Evolutionary conservation across 2,888 invertebrate species (phyloP), one percentile per base, ranked within the genome.

Genomic region (Harpagoxenus sublaevis): DNA sequence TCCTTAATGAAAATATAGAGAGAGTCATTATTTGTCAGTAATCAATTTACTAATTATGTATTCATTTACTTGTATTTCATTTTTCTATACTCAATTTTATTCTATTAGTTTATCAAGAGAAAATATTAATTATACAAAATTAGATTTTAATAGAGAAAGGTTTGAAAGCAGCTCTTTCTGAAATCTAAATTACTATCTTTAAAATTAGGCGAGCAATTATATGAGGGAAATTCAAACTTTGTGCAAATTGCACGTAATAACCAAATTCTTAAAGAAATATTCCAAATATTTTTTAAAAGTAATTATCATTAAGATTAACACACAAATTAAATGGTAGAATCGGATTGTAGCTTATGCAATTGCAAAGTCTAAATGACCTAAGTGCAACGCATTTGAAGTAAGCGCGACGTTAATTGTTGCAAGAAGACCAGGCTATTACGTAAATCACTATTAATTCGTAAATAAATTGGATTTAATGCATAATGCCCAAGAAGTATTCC

Each of bases 401-500:
- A 57, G 5, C 12, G 3, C 9, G 1, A 31, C 10, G 15, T 70
- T 28, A 35, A 35, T 35, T 35, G 18, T 42, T 35, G 9, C 8
- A 5, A 12, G 12, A 55, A 42, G 6, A 15, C 4, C 15, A 8
- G 1, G 23, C 35, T 39, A 12, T 35, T 18, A 15, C 9, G 10
- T 31, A 68, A 78, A 78, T 70, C 39, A 31, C 3, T 48, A 48
- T 60, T 35, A 79, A 71, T 79, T 71, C 35, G 12, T 45, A 60
- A 79, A 63, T 75, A 63, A 68, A 79, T 60, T 45, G 3, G 48
- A 71, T 79, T 60, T 71, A 60, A 79, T 39, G 71, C 31, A 15
- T 77, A 62, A 70, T 35, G n/a, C 45, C 31, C 18, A 23, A 42
- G 23, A 66, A 3, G 45, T 35, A 55, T 23, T 10, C 18, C 57